Base-by-base conservation (phyloP, 2,797 vertebrate genomes). In the Rhinogobio ventralis region DNA sequence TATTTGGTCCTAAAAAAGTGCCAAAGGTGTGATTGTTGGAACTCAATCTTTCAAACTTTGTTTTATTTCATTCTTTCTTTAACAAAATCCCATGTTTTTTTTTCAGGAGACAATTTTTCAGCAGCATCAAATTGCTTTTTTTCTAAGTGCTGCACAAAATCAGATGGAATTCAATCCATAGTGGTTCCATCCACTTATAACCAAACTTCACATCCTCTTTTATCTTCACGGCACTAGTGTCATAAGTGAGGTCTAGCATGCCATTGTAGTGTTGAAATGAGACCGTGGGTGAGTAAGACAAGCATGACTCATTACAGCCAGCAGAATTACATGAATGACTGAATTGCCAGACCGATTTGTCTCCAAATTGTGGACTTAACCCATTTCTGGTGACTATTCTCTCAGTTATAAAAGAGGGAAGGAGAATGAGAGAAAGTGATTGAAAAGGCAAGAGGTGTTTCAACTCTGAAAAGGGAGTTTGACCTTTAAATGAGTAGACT, bases 241-340 rank as follows among this genome's bases (percentile, higher is more conserved):
- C 74, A 46, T 45, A 67, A 55, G n/a, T 42, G 17, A 68, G 25
- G 30, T 83, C 71, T 75, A 53, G 45, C 71, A 74, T 51, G 64
- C 5, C 62, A 67, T 49, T 45, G 17, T 55, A 76, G 73, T 46
- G 62, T 46, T 17, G 64, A 78, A 77, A 77, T 84, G 39, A 77
- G 49, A 57, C 73, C 0, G 4, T 30, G 36, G 36, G 39, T 84
- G 82, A 84, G 36, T 36, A 51, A 53, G 82, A 42, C 73, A 30
- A 64, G 36, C 74, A 69, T 78, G 82, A 84, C 64, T 77, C 82
- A 78, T 84, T 84, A 84, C 74, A 84, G 64, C 46, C n/a, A 53
- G 62, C 49, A 67, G 13, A 83, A 76, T 46, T 53, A 28, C 36
- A 76, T 14, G 73, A 55, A 55, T 57, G 74, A 46, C 62, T 69